These are phyloP conservation scores for Heteropelma amictum DNA, from an alignment of 2,888 invertebrate species.

Conservation along the genomic window DNA sequence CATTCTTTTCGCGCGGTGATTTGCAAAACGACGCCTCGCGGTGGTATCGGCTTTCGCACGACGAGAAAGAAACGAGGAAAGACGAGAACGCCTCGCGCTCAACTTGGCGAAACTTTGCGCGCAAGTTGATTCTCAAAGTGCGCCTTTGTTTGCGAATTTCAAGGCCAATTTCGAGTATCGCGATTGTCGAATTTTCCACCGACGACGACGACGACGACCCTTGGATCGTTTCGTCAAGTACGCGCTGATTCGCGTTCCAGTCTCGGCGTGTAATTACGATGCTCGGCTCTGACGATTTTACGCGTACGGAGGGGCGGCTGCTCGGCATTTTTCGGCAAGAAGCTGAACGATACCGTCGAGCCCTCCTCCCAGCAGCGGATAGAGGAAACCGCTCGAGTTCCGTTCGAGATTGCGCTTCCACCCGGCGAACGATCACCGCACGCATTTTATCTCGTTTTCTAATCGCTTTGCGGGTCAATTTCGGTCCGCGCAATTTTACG, in stretches of 20 bases:
- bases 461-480: slow-evolving; percentile 63
- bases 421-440: neutral
- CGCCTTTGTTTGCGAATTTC: too few species aligned
- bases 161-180: too few species aligned
- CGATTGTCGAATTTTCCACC: too few species aligned
- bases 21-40: slow-evolving; percentile 60
- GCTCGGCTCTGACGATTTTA: slow-evolving; percentile 72
- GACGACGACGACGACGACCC: too few species aligned
- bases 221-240: too few species aligned
- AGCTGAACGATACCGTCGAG: slow-evolving; percentile 32
- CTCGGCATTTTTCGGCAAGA: slow-evolving; percentile 49
- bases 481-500: neutral
- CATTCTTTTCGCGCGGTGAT: slow-evolving; percentile 17
- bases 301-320: too few species aligned
- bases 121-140: neutral
- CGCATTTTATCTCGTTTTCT: slow-evolving; percentile 36
- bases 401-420: slow-evolving; percentile 52
- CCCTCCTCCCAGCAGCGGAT: slow-evolving; percentile 67
- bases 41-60: too few species aligned
- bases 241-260: too few species aligned
- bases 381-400: slow-evolving; percentile 66
- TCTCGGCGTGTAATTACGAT: slow-evolving; percentile 68
- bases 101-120: slow-evolving; percentile 43
- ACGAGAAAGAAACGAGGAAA: too few species aligned
- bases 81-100: slow-evolving; percentile 57